Base-by-base conservation (phyloP, 2,113 vertebrate genomes). In the Archilochus colubris region DNA sequence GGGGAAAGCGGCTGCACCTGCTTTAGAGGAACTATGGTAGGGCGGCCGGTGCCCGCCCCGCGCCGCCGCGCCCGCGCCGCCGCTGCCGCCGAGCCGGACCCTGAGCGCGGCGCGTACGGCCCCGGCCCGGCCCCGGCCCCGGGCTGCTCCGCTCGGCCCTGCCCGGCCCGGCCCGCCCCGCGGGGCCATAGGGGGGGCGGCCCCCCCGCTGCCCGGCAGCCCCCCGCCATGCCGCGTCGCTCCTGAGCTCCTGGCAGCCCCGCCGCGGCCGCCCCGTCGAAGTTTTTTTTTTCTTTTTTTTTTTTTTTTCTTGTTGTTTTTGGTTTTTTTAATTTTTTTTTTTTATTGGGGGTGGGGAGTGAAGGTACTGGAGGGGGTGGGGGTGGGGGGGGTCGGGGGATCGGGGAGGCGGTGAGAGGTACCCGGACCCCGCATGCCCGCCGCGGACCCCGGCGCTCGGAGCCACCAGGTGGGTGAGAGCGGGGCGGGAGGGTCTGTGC, bases 1-100 rank as follows among this genome's bases (percentile, higher is more conserved):
- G 59, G 59, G 59, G 75, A 94, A 94, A 91, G 40, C 87, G 27
- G 88, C 97, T 97, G 98, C 98, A 98, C 98, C 98, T 98, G 98
- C 97, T 98, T 98, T 98, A 98, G 97, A 97, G 93, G 95, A 97
- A 98, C 98, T 98, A 98, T 98, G 98, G 98, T 98, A 98, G 97
- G 46, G 66, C 61, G 74, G 74, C 58, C 55, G 55, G 43, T 57
- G 57, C 57, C 73, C 73, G 72, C 54, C 54, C 72, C 72, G 54
- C 72, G 54, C 72, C 30, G 54, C 54, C 40, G 54, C 70, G 70
- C 70, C 72, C 54, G 72, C 69, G 69, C 67, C 33, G 68, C 67
- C 46, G 66, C 68, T 27, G 51, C 68, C 36, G 51, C 69, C 69
- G 69, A 55, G 70, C 70, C 53, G 53, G 53, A 40, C 53, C 46